Base-by-base conservation (phyloP, 1,140 invertebrate genomes). In the Zaprionus kolodkinae region DNA sequence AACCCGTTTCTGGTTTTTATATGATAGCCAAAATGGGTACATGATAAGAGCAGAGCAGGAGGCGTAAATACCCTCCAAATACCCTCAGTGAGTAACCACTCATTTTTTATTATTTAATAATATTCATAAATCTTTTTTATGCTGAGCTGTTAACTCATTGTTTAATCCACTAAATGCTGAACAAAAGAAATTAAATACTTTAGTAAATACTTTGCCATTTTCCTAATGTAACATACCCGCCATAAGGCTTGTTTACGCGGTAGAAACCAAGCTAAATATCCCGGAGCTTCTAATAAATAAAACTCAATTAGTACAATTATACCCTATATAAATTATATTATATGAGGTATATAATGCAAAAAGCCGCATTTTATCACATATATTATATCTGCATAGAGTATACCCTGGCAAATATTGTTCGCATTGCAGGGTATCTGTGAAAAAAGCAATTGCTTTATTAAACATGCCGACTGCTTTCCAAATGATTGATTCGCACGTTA, bases 401-500 rank as follows among this genome's bases (percentile, higher is more conserved):
- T 25, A 25, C 9, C 45, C 17, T 50, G 1, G 17, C 11, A 2
- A 2, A 0, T 10, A 10, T 1, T 7, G 9, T 1, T 21, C 5
- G 5, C 9, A 50, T 12, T 50, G 17, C 4, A 25, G 10, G 17
- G 45, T 25, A 50, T 50, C 9, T 4, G 4, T 17, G 15, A 25
- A 21, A 50, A 50, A 15, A 62, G 65, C 30, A 35, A 21, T 61
- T 48, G 17, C 17, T 57, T 50, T 57, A 54, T 57, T 57, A 60
- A 15, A 35, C 43, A 54, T 50, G 48, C 78, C 72, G 61, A 45
- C 54, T 30, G 56, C 76, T 87, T 78, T 79, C 15, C 65, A 57
- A 70, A 54, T 88, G 84, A 83, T 68, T 79, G 72, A 86, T 73
- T 73, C 66, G 25, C 52, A 63, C 64, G 77, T 74, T 70, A 77